Percentiles rank a stretch among this genome's conserved stretches.
These are phyloP conservation scores for Pachycephus smyrnensis DNA, from an alignment of 2,888 invertebrate genomes.

Conservation along the genomic window DNA sequence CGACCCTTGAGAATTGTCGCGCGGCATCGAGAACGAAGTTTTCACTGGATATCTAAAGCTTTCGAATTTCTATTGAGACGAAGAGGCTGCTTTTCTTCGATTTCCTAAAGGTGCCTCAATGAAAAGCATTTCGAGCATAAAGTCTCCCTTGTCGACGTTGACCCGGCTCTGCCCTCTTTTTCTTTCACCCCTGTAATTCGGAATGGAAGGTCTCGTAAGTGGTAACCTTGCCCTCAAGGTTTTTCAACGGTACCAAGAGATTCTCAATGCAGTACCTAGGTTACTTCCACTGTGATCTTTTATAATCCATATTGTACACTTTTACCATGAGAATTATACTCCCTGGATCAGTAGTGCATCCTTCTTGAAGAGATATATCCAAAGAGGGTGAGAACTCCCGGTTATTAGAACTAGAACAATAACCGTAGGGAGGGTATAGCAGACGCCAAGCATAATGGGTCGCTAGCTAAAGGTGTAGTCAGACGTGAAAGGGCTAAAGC, in stretches of 20 bases:
- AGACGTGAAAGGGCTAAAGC: conserved; percentile 23
- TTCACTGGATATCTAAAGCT: not conserved
- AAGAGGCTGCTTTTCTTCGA: not conserved
- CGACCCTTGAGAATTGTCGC: not conserved
- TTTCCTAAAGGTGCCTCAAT: not conserved
- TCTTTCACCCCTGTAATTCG: not conserved
- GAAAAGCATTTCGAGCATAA: not conserved
- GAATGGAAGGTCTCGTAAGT: not conserved
- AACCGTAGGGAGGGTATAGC: conserved; percentile 29
- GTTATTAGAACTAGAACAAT: conserved; percentile 50
- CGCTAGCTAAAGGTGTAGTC: conserved; percentile 29
- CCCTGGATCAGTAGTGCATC: too few relatives aligned
- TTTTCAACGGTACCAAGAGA: not conserved
- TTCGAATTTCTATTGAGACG: not conserved
- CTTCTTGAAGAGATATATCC: not conserved
- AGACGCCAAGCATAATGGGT: conserved; percentile 34
- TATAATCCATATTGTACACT: not conserved
- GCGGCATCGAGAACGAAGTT: not conserved
- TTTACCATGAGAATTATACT: not conserved
- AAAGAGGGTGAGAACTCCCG: conserved; percentile 42
- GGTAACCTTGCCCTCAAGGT: not conserved
- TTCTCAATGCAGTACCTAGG: not conserved
- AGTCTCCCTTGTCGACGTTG: not conserved
- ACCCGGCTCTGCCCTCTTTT: not conserved
- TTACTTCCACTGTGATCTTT: not conserved